Conservation (phyloP, 2,888 invertebrate species). For the Nematopogon swammerdamellus region DNA sequence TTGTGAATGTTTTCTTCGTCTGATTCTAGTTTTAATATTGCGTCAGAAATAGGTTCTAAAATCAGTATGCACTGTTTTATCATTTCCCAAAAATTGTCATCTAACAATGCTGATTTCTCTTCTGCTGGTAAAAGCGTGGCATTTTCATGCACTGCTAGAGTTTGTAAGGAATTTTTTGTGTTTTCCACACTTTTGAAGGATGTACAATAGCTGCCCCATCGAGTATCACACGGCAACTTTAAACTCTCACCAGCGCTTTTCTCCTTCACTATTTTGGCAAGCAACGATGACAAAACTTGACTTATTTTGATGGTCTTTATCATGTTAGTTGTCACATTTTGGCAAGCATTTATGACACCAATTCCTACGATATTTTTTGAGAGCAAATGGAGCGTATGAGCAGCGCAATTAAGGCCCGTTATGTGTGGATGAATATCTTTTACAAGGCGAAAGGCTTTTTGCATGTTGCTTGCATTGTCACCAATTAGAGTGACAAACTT, state of each 20-base stretch:
- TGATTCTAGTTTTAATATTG: slow-evolving; percentile 2
- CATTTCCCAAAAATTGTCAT: slow-evolving; percentile 1
- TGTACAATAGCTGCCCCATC: slow-evolving; percentile 2
- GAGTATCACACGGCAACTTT: slow-evolving; percentile 2
- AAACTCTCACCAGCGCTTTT: slow-evolving; percentile 3
- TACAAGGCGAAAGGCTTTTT: slow-evolving; percentile 1
- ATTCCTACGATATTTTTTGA: no score
- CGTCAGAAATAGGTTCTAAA: slow-evolving; percentile 1
- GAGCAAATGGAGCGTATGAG: background rate
- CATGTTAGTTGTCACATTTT: no score
- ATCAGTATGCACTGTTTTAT: slow-evolving; percentile 1
- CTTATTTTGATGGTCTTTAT: no score
- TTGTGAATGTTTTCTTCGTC: background rate
- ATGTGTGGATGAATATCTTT: slow-evolving; percentile 1
- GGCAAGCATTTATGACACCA: no score
- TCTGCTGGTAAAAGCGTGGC: slow-evolving; percentile 3
- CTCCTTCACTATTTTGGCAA: slow-evolving; percentile 1
- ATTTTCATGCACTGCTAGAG: background rate
- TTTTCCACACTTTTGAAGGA: slow-evolving; percentile 3
- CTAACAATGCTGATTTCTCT: slow-evolving; percentile 2
- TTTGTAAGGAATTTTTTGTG: slow-evolving; percentile 2
- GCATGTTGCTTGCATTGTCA: slow-evolving; percentile 2
- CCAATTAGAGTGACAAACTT: slow-evolving; percentile 1
- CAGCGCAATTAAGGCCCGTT: slow-evolving; percentile 1
- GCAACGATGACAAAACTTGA: no score